phyloP scores from a whole-genome alignment of 2,888 invertebrate genomes.

The Priocnemis perturbator region DNA sequence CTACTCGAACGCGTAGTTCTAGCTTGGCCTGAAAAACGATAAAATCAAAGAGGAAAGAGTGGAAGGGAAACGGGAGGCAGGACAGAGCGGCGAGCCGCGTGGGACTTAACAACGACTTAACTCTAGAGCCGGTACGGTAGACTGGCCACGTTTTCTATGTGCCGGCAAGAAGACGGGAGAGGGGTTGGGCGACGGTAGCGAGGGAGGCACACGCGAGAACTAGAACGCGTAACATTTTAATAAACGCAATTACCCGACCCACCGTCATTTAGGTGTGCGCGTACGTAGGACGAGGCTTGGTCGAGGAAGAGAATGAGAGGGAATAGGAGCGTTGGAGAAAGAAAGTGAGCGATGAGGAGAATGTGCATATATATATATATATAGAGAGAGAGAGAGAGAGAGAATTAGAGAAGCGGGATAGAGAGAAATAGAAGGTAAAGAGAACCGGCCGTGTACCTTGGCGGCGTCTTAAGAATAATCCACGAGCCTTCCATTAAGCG shows the following conservation, averaged over 20 bases:
- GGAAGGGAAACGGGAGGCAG: no score
- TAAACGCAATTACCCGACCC: constrained; percentile 71
- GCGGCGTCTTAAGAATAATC: constrained; percentile 47
- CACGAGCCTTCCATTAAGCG: constrained; percentile 41
- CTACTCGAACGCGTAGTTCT: no score
- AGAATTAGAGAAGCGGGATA: constrained; percentile 9
- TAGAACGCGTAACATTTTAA: constrained; percentile 75
- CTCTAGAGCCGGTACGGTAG: constrained; percentile 47
- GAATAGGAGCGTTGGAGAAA: constrained; percentile 16
- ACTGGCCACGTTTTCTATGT: constrained; percentile 56
- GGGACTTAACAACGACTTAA: constrained; percentile 51
- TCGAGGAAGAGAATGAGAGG: constrained; percentile 9
- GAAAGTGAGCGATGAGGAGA: constrained; percentile 2
- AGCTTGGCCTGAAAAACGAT: no score
- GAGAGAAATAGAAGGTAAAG: constrained; percentile 8
- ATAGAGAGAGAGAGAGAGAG: constrained; percentile 22
- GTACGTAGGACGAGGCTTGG: constrained; percentile 3
- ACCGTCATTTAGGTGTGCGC: constrained; percentile 50
- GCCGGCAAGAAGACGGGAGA: background rate
- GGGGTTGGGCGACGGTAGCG: background rate
- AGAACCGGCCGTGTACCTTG: constrained; percentile 9
- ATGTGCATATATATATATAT: background rate
- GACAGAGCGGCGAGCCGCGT: background rate
- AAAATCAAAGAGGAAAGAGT: no score
- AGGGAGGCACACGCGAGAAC: constrained; percentile 64